Evolutionary conservation across 2,888 invertebrate species (phyloP), one percentile per base, ranked within the genome.

Genomic region (Seladonia tumulorum): DNA sequence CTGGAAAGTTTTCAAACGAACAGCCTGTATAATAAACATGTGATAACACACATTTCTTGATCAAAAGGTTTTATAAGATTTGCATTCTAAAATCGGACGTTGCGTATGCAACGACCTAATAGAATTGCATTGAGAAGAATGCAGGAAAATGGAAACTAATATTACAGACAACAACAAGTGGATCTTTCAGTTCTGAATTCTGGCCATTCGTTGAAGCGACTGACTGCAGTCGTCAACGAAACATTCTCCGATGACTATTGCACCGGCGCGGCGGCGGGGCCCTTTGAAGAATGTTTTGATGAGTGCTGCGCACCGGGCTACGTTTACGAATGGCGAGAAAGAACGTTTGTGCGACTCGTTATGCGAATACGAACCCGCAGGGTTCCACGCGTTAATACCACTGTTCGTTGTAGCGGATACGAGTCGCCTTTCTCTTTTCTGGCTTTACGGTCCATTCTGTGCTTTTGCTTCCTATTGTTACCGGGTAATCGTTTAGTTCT

Each of bases 351-450:
- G 71, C 78, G 77, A 29, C 72, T 84, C 79, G 73, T 83, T 81
- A 81, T 74, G 81, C 76, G 70, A 83, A 79, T 78, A 79, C 49
- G 71, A 80, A 72, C 80, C 63, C 63, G 78, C 60, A 60, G 60
- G 76, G 76, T 75, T 78, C 80, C 53, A 29, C 79, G 83, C 80
- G 70, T 85, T 82, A 82, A 83, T 78, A 75, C 82, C 71, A n/a
- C 16, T 25, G 74, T 45, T 70, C 68, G 68, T 68, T 25, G 60
- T 25, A 60, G 75, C 49, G 70, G 45, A 29, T 76, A 16, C 25
- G 53, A 12, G 16, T 57, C 85, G 72, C 81, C 81, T 83, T 86
- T 83, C 76, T 77, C 80, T 60, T 53, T 53, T 47, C 72, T 35
- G 57, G 25, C 42, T 79, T 73, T 47, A 72, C 49, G 71, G 25